Evolutionary conservation across 2,113 vertebrate genomes (phyloP), one percentile per base, ranked within the genome.

Genomic region (Kryptolebias marmoratus): DNA sequence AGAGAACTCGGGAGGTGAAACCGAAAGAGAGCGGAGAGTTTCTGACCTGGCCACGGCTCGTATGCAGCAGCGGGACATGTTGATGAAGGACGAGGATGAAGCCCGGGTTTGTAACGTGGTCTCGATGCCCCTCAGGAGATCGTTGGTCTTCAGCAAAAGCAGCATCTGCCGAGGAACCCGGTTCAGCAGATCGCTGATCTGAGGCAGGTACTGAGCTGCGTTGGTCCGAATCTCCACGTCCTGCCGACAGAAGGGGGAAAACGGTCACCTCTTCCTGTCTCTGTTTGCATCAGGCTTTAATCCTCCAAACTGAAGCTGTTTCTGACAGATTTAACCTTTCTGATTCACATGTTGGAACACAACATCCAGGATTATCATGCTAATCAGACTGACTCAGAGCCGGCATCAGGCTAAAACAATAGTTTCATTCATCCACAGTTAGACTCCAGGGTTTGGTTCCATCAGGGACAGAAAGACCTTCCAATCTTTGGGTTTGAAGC

Each of bases 131-230:
- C 96, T 94, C 73, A 99, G 90, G 27, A 99, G 92, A 89, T 99
- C 97, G 0, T 98, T 99, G 88, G 97, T 99, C 93, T 99, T 99
- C 77, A 99, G 91, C 75, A 99, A 93, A 68, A 99, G 94, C 78
- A 99, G 91, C 96, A 99, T 98, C 93, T 98, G 96, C 5, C 96
- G 95, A 0, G 97, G 97, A 7, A 99, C 93, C 0, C 91, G 90
- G 91, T 94, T 96, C 87, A 99, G 92, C 63, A 99, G 95, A 54
- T 95, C 93, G n/a, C 95, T 98, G 91, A 99, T 98, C 90, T 98
- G 94, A 32, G 98, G 96, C 47, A 99, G 93, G 90, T 99, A 99
- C 59, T 85, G 80, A 8, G 95, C 94, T 0, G 96, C 97, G 0
- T 98, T 96, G 83, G 87, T 94, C 57, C 94, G 95, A 62, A 99